A percentile compares a stretch with the other conserved stretches of the same genome.
These are phyloP conservation scores for Leptonema lineaticorne DNA, from an alignment of 1,140 invertebrate species.

Conservation along the genomic window DNA sequence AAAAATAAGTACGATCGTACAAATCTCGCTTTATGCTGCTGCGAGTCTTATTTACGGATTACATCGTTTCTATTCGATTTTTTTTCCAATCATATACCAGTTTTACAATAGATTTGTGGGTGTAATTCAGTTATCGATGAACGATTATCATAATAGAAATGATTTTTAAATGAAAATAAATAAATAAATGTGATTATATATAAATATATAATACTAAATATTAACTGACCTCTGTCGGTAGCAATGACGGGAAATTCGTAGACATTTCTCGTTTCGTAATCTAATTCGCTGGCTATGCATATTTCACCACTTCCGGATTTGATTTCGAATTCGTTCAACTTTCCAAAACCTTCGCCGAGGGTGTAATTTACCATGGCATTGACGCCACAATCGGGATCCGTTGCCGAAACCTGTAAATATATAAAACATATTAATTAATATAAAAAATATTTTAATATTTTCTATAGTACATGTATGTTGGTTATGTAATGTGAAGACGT, in stretches of 20 bases:
- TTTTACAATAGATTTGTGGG: no score
- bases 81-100: no score
- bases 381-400: conserved; percentile 91
- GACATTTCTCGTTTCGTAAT: conserved; percentile 80
- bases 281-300: conserved; percentile 78
- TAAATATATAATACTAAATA: background rate
- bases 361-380: conserved; percentile 95
- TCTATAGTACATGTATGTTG: background rate
- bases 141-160: background rate
- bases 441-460: conserved; percentile 6
- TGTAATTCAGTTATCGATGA: no score
- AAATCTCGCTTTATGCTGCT: no score
- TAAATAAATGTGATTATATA: background rate
- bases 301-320: conserved; percentile 84
- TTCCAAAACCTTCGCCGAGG: conserved; percentile 69
- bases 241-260: conserved; percentile 94
- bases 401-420: conserved; percentile 81
- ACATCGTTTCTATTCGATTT: no score
- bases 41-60: no score
- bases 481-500: no score
- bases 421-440: conserved; percentile 20
- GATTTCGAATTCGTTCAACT: conserved; percentile 73
- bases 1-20: no score
- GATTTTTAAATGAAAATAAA: background rate
- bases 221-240: conserved; percentile 81